Evolutionary conservation across 2,113 vertebrate species (phyloP).

Genomic region (Corythornis madagascariensis): DNA sequence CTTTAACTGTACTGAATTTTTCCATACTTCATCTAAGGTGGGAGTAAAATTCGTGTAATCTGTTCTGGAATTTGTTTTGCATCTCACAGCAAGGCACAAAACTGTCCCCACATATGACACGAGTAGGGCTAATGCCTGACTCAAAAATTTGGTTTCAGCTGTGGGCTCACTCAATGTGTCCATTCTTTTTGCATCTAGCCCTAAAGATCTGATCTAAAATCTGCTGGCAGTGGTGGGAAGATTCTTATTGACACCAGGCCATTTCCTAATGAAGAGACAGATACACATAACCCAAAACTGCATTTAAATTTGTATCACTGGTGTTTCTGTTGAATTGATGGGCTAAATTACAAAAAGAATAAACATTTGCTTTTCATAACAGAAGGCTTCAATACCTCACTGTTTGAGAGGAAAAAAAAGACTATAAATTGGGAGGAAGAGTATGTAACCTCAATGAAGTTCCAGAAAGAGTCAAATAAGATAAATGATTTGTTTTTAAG

Average conservation of each 20-base stretch:
- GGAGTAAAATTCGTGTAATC: neutral
- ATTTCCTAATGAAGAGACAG: neutral
- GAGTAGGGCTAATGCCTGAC: neutral
- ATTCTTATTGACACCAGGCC: neutral
- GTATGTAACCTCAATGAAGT: neutral
- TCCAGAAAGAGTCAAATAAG: neutral
- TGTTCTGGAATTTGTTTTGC: neutral
- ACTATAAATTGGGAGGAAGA: neutral
- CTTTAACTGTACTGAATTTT: neutral
- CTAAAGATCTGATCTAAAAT: neutral
- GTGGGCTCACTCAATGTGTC: neutral
- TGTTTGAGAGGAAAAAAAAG: neutral
- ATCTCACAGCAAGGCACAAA: neutral
- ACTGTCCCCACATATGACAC: neutral
- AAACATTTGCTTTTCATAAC: constrained; percentile 9
- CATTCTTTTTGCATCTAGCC: neutral
- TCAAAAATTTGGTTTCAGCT: neutral
- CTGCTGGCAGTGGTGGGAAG: neutral
- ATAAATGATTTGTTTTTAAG: neutral
- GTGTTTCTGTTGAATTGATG: neutral
- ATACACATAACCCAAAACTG: neutral
- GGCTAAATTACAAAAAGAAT: neutral
- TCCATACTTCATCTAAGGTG: neutral
- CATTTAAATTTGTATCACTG: neutral
- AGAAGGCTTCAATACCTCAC: neutral